phyloP scores from a whole-genome alignment of 1,140 invertebrate species.

The Muscidifurax raptorellus region DNA sequence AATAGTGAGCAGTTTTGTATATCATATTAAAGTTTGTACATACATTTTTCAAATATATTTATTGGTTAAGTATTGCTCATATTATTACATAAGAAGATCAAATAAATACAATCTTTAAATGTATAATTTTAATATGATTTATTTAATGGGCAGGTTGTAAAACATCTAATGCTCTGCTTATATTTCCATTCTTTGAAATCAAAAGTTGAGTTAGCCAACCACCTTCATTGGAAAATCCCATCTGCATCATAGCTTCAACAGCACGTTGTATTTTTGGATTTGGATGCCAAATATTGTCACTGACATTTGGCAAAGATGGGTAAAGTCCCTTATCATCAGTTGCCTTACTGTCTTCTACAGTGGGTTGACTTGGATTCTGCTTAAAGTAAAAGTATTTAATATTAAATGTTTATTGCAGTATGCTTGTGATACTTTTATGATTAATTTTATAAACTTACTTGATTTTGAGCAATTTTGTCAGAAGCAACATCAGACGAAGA shows the following conservation, averaged over 20 bases:
- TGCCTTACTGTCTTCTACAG: conserved; percentile 8
- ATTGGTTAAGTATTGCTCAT: background rate
- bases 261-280: conserved; percentile 79
- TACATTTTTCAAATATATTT: background rate
- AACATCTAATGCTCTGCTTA: conserved; percentile 82
- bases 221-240: conserved; percentile 89
- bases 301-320: conserved; percentile 57
- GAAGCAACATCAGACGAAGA: background rate
- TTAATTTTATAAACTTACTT: background rate
- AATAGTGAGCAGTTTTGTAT: background rate
- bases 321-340: conserved; percentile 54
- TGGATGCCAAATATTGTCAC: conserved; percentile 63
- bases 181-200: conserved; percentile 81
- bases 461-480: background rate
- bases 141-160: conserved; percentile 65
- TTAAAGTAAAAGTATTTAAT: conserved; percentile 43
- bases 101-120: background rate
- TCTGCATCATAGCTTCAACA: conserved; percentile 83
- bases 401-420: background rate
- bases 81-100: background rate
- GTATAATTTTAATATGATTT: conserved; percentile 22
- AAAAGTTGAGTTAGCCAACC: conserved; percentile 78
- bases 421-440: background rate
- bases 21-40: background rate
- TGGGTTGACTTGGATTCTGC: conserved; percentile 27